Evolutionary conservation across 2,888 invertebrate species (phyloP).

Genomic region (Mechanitis mazaeus): DNA sequence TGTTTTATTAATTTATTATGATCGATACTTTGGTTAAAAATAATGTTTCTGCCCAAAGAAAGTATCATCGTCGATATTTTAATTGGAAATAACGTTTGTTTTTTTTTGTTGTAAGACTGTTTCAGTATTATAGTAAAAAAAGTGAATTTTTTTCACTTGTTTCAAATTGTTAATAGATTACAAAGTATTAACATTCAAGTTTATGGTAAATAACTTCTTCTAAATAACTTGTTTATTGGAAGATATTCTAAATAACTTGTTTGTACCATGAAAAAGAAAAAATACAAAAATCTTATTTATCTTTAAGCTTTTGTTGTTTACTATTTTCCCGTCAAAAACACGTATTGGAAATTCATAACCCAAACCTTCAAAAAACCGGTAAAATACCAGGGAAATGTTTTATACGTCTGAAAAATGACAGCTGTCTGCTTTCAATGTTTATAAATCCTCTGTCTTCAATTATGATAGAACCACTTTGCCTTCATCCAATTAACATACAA

Average conservation of each 20-base stretch:
- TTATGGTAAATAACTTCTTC: too few relatives aligned
- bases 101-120: too few relatives aligned
- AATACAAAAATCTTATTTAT: constrained; percentile 20
- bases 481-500: background rate
- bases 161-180: too few relatives aligned
- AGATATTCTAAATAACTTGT: background rate
- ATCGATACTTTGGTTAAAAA: too few relatives aligned
- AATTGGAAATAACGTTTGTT: too few relatives aligned
- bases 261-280: constrained; percentile 17
- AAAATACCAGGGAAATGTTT: constrained; percentile 23
- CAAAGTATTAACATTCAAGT: too few relatives aligned
- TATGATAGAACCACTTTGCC: constrained; percentile 8
- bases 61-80: too few relatives aligned
- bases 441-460: constrained; percentile 16
- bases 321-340: constrained; percentile 27
- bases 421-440: constrained; percentile 17
- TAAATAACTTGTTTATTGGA: too few relatives aligned
- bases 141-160: too few relatives aligned
- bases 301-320: constrained; percentile 19
- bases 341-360: constrained; percentile 29
- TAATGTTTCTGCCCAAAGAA: too few relatives aligned
- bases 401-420: constrained; percentile 27
- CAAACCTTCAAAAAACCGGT: constrained; percentile 24
- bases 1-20: too few relatives aligned
- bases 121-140: too few relatives aligned